phyloP scores from a whole-genome alignment of 2,797 vertebrate genomes.

The Lindbergichthys nudifrons region DNA sequence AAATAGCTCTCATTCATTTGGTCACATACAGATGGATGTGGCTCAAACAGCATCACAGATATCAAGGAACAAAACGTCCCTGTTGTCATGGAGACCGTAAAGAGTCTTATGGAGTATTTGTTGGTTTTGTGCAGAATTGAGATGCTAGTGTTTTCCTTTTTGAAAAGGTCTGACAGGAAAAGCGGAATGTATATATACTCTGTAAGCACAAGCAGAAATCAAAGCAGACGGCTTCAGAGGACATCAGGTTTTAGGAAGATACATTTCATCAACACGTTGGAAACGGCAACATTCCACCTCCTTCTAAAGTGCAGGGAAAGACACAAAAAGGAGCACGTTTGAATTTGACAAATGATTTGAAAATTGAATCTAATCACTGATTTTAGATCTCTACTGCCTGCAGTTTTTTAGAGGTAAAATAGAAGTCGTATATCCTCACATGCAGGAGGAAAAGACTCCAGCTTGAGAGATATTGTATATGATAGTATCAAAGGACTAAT shows the following conservation, averaged over 20 bases:
- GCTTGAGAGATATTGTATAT: not conserved
- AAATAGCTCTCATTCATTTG: conserved; percentile 35
- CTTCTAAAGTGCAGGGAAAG: not conserved
- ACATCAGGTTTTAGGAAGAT: not conserved
- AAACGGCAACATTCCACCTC: not conserved
- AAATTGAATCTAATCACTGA: not conserved
- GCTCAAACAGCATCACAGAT: conserved; percentile 37
- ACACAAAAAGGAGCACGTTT: not conserved
- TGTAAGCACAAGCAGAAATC: not conserved
- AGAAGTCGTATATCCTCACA: not conserved
- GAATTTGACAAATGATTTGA: not conserved
- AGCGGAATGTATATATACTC: not conserved
- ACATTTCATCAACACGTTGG: not conserved
- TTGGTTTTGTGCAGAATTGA: conserved; percentile 29
- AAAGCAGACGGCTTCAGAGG: not conserved
- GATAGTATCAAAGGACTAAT: not conserved
- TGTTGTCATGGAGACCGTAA: conserved; percentile 74
- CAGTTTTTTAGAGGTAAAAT: not conserved
- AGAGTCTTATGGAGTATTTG: conserved; percentile 44
- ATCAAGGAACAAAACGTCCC: conserved; percentile 41
- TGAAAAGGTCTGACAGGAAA: not conserved
- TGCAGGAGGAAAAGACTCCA: not conserved
- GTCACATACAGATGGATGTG: conserved; percentile 31
- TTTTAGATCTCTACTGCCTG: conserved; percentile 4
- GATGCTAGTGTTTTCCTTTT: conserved; percentile 8